Evolutionary conservation across 2,113 vertebrate genomes (phyloP), one percentile per base, ranked within the genome.

Genomic region (Melanotaenia duboulayi): DNA sequence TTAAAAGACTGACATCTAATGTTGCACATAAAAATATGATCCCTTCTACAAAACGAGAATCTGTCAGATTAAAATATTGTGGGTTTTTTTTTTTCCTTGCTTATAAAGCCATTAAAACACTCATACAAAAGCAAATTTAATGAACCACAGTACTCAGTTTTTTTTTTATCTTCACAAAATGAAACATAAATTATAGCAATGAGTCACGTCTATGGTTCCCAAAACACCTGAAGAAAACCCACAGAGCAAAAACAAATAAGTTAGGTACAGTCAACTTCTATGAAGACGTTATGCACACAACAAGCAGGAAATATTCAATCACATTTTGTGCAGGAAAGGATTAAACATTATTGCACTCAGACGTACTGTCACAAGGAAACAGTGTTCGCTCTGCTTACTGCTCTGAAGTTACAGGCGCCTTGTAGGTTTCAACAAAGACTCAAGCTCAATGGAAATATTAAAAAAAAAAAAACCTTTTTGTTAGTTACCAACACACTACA

Each of bases 281-380:
- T 66, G 39, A 37, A 71, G 37, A 87, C 49, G 52, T 65, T 74
- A 71, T 46, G 35, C 23, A 82, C 61, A 85, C 58, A 13, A 54
- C 49, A 42, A 40, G 80, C 37, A 74, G 28, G 11, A 61, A 82
- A 73, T 32, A 16, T 74, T 85, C 51, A 71, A 56, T 78, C 65
- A 77, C 56, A 74, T 61, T 64, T 77, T 89, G 56, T 76, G 39
- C 46, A 50, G 24, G 56, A 74, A 60, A 72, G 52, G 57, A 66
- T 20, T 63, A 65, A 84, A 81, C 60, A 75, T 65, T 83, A 85
- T 90, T 92, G 78, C 81, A 87, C 81, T 84, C 37, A 39, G 57
- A 77, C 39, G 59, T 25, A 73, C 60, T 49, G 59, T 78, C 60
- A 76, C 80, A 67, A 60, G 62, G 44, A 20, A 1, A 61, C 78